Base-by-base conservation (phyloP, 1,140 invertebrate species). In the Choristoneura fumiferana region DNA sequence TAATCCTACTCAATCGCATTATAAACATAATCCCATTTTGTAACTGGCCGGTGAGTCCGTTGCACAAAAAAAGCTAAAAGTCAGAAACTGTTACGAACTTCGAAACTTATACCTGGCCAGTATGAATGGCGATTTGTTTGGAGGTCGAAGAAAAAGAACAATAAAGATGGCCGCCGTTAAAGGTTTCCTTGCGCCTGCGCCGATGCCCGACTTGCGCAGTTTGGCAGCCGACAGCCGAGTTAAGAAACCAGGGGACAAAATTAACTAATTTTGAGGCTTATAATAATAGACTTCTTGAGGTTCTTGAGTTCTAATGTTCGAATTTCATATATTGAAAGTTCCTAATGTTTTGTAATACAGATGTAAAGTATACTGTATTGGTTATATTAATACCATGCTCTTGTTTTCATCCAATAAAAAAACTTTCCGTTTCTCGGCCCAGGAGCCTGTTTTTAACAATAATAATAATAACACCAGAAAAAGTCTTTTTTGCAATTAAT, bases 41-140 rank as follows among this genome's bases (percentile, higher is more conserved):
- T 13, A 33, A 36, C 13, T 17, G 14, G 38, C 38, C 43, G 43
- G 6, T 22, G n/a, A 62, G 33, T 58, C 54, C 54, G 22, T 36
- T 58, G 54, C 55, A 35, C 15, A 54, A 53, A 58, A 55, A 36
- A 29, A 36, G 43, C 6, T 49, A 45, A 64, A 69, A 62, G 59
- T 65, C 72, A 76, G 79, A 84, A 84, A 78, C 60, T 68, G 58
- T 78, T 78, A 70, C 71, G 68, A 78, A 70, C 71, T 71, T 57
- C 71, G 68, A 83, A 84, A 80, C 84, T 82, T 86, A 84, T 88
- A 88, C 85, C 85, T 88, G 82, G 71, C 77, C 73, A 71, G 73
- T 77, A 81, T 88, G 85, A 88, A 88, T 87, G 84, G 78, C 65
- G 72, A 84, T 82, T 87, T 83, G 81, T 86, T 73, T 73, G 79